phyloP scores from a whole-genome alignment of 2,113 vertebrate genomes.

The Tapirus terrestris region DNA sequence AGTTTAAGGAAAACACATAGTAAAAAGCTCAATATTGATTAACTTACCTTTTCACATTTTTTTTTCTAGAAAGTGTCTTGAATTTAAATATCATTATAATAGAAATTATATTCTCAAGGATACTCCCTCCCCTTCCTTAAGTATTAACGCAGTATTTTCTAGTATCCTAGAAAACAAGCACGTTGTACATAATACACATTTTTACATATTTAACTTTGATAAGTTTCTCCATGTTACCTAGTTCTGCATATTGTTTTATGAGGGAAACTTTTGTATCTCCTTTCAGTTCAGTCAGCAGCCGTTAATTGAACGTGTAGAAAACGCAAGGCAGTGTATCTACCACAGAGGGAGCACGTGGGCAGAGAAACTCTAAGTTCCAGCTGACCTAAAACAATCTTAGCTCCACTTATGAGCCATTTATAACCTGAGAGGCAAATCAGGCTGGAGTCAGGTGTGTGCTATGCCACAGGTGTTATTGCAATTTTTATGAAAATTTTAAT shows the following conservation, averaged over 20 bases:
- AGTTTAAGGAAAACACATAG: background rate
- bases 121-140: background rate
- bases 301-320: background rate
- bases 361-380: background rate
- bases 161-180: background rate
- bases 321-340: background rate
- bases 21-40: background rate
- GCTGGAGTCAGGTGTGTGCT: background rate
- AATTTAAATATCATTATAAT: slow-evolving; percentile 9
- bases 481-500: background rate
- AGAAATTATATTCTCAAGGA: background rate
- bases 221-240: background rate
- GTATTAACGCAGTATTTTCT: background rate
- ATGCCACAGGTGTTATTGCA: background rate
- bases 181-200: background rate
- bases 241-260: background rate
- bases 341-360: background rate
- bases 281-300: background rate
- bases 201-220: background rate
- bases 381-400: background rate
- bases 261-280: background rate
- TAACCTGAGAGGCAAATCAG: background rate
- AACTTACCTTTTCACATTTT: background rate
- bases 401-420: background rate
- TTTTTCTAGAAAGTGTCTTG: background rate